Conservation (phyloP, 2,797 vertebrate species). For the Anguilla marmorata region DNA sequence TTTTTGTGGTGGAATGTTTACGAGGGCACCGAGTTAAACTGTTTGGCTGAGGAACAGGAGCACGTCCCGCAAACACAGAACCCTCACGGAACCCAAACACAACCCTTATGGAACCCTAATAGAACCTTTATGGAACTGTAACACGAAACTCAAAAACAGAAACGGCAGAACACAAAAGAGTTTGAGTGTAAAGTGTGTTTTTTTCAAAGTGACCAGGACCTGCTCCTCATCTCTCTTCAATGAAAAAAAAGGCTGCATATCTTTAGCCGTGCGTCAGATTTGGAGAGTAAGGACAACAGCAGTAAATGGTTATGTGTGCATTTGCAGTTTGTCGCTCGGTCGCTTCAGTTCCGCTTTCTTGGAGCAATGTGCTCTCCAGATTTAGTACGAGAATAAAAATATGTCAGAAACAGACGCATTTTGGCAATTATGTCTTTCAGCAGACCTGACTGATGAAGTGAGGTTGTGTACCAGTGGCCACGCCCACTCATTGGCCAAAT, state of each 20-base stretch:
- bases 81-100: background rate
- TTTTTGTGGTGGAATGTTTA: slow-evolving; percentile 39
- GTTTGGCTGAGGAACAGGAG: slow-evolving; percentile 29
- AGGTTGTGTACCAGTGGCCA: background rate
- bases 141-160: background rate
- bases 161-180: background rate
- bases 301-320: slow-evolving; percentile 10
- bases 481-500: background rate
- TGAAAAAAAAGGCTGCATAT: background rate
- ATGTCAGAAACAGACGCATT: background rate
- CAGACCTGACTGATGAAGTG: background rate
- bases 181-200: background rate
- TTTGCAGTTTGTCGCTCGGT: slow-evolving; percentile 2
- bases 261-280: slow-evolving; percentile 1
- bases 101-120: background rate
- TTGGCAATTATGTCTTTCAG: background rate
- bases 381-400: background rate
- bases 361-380: slow-evolving; percentile 18
- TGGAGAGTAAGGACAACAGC: slow-evolving; percentile 16
- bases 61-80: background rate
- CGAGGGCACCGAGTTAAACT: slow-evolving; percentile 41
- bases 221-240: background rate
- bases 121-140: background rate
- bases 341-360: background rate
- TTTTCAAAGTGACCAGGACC: background rate